Percentiles rank a stretch among this genome's conserved stretches.
These are phyloP conservation scores for Tenebrosternarchus preto DNA, from an alignment of 2,113 vertebrate genomes.

Conservation along the genomic window DNA sequence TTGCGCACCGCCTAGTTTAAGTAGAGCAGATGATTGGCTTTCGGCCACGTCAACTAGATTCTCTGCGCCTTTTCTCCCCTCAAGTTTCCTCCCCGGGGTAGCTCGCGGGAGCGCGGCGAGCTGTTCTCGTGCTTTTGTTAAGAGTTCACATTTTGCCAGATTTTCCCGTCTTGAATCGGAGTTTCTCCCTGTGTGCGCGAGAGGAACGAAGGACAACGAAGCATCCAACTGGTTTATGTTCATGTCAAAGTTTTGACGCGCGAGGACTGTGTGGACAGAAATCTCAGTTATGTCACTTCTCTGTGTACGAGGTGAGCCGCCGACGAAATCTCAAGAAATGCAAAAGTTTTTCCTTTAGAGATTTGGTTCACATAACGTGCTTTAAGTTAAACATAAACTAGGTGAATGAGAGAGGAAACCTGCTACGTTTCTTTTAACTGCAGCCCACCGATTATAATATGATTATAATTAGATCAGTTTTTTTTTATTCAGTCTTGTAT, in stretches of 20 bases:
- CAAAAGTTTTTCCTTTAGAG: not conserved
- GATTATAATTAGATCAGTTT: too few species aligned
- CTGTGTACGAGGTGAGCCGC: conserved; percentile 38
- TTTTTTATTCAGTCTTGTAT: too few species aligned
- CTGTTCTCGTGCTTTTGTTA: not conserved
- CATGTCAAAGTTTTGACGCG: not conserved
- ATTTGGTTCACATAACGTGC: not conserved
- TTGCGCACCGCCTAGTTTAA: not conserved
- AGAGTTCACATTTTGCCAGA: not conserved
- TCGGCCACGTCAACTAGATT: not conserved
- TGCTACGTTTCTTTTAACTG: too few species aligned
- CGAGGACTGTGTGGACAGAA: not conserved
- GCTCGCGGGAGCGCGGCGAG: not conserved
- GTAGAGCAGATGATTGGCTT: conserved; percentile 6
- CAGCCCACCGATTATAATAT: too few species aligned
- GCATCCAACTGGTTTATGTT: not conserved
- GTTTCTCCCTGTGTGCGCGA: not conserved
- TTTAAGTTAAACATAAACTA: too few species aligned
- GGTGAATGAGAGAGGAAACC: too few species aligned
- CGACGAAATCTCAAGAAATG: not conserved
- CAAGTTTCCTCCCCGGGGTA: not conserved
- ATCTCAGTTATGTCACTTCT: conserved; percentile 36
- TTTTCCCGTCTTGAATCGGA: not conserved
- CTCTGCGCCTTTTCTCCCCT: not conserved
- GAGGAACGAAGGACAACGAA: too few species aligned